Conservation (phyloP, 2,797 vertebrate genomes). For the Melanotaenia parkinsoni region DNA sequence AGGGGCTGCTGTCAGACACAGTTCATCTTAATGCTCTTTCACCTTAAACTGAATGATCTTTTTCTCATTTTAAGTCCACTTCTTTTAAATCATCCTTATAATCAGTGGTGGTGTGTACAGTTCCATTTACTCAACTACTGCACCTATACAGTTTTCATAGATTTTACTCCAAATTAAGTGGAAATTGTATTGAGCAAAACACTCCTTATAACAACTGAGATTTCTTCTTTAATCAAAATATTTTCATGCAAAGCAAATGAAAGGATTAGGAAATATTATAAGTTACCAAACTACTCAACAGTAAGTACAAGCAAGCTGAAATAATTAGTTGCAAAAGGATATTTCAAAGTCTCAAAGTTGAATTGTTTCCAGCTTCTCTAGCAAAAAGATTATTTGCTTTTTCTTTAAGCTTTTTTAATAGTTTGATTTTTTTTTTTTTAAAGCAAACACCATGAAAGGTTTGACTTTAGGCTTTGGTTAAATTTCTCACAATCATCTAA, state of each 20-base stretch:
- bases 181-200: not conserved
- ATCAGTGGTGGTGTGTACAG: constrained; percentile 12
- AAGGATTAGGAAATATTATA: not conserved
- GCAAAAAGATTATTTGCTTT: not conserved
- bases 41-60: not conserved
- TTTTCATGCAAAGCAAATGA: not conserved
- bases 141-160: not conserved
- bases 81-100: not conserved
- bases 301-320: not conserved
- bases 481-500: not conserved
- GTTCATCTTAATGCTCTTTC: not conserved
- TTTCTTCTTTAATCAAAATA: not conserved
- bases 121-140: not conserved
- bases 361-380: not conserved
- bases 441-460: not conserved
- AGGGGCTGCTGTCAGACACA: not conserved
- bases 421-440: not conserved
- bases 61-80: not conserved
- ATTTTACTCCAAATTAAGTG: not conserved
- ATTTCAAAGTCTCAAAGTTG: not conserved
- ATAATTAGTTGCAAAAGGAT: not conserved
- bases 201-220: not conserved
- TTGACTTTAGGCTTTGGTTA: not conserved
- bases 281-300: not conserved
- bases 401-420: not conserved